Evolutionary conservation across 2,113 vertebrate species (phyloP).

Genomic region (Thymallus thymallus): DNA sequence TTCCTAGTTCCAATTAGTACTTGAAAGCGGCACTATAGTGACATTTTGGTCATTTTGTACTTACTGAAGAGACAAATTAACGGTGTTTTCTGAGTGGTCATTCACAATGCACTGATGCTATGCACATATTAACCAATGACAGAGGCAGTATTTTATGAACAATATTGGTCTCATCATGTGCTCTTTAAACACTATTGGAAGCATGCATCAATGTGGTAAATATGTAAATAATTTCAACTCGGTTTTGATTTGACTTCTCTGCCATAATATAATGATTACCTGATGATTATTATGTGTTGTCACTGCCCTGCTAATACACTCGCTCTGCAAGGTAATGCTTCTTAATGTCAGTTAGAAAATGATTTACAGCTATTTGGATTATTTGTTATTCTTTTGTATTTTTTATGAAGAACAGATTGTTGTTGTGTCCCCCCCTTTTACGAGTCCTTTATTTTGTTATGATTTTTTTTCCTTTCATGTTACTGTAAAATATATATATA

Average conservation of each 20-base stretch:
- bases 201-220: background rate
- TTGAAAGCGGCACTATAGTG: background rate
- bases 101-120: constrained; percentile 36
- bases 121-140: constrained; percentile 28
- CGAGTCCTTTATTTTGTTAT: constrained; percentile 69
- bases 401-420: background rate
- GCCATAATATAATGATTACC: background rate
- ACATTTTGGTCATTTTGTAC: constrained; percentile 14
- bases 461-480: constrained; percentile 52
- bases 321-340: constrained; percentile 29
- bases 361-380: background rate
- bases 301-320: constrained; percentile 33
- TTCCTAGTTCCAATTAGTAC: no score
- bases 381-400: no score
- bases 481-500: constrained; percentile 32
- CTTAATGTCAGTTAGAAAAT: constrained; percentile 25
- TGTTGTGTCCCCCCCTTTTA: constrained; percentile 54
- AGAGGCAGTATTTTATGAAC: no score
- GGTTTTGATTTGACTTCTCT: background rate
- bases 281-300: constrained; percentile 7
- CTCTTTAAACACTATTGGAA: no score
- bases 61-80: constrained; percentile 8
- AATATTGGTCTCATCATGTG: no score
- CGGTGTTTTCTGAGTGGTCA: constrained; percentile 25
- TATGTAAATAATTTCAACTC: background rate